phyloP scores from a whole-genome alignment of 2,797 vertebrate species.

The Nyctibius grandis region DNA sequence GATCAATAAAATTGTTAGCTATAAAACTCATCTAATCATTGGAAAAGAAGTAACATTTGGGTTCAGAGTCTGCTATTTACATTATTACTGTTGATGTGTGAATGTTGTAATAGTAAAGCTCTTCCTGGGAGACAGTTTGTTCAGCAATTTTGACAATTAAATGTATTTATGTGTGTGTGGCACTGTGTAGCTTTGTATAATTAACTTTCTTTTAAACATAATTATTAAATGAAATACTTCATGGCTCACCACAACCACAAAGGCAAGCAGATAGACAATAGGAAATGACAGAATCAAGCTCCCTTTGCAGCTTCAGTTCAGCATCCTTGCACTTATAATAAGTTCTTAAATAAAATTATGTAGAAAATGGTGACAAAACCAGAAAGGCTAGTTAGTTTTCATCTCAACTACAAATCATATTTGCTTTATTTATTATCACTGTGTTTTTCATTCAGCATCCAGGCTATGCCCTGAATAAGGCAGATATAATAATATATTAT shows the following conservation, averaged over 20 bases:
- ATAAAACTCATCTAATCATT: background rate
- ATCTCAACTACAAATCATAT: background rate
- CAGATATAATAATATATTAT: background rate
- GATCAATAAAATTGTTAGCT: background rate
- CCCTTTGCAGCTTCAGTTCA: background rate
- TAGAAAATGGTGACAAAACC: background rate
- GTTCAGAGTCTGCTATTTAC: background rate
- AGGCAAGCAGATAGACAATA: background rate
- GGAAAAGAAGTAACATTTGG: background rate
- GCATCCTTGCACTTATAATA: background rate
- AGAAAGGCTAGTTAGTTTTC: background rate
- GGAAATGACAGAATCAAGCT: background rate
- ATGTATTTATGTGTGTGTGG: background rate
- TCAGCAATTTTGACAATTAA: background rate
- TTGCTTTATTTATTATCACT: background rate
- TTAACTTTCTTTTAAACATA: background rate
- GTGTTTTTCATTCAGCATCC: background rate
- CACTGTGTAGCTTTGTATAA: background rate
- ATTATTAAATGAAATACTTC: constrained; percentile 3
- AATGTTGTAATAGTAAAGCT: background rate
- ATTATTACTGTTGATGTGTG: background rate
- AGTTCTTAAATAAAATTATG: background rate
- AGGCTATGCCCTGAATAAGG: background rate
- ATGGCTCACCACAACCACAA: background rate
- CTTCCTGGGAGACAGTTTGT: background rate